Conservation (phyloP, 2,797 vertebrate genomes). For the Neopelma chrysocephalum region DNA sequence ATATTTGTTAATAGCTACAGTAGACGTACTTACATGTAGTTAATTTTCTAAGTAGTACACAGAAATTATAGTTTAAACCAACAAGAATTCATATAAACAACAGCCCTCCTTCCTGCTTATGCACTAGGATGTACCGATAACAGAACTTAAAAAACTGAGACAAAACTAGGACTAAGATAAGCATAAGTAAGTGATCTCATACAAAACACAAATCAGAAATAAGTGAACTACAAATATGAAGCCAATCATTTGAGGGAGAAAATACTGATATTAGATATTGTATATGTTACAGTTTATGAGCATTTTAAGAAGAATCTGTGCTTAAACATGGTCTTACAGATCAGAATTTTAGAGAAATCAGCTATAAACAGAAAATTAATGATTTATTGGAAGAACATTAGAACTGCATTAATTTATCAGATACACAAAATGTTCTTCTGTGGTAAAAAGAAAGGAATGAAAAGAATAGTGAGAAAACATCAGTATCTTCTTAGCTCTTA, state of each 20-base stretch:
- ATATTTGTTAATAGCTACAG: not conserved
- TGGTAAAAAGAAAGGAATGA: not conserved
- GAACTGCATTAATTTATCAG: not conserved
- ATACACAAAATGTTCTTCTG: accelerated
- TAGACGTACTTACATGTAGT: not conserved
- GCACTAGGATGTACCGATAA: not conserved
- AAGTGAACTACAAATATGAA: not conserved
- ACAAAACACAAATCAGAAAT: not conserved
- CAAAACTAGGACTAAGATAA: not conserved
- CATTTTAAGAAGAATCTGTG: not conserved
- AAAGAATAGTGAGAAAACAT: not conserved
- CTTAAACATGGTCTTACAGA: not conserved
- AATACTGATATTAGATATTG: not conserved
- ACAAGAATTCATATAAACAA: not conserved
- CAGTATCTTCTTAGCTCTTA: not conserved
- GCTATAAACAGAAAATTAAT: not conserved
- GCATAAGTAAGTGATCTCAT: not conserved
- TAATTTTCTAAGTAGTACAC: not conserved
- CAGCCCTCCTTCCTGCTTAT: not conserved
- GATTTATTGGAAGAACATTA: not conserved
- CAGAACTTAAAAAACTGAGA: not conserved
- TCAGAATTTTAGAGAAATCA: not conserved
- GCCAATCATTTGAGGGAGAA: not conserved
- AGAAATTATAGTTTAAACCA: not conserved
- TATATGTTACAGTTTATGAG: not conserved